Evolutionary conservation across 23 tunicate species (phyloP).

Genomic region (Ascidia mentula): DNA sequence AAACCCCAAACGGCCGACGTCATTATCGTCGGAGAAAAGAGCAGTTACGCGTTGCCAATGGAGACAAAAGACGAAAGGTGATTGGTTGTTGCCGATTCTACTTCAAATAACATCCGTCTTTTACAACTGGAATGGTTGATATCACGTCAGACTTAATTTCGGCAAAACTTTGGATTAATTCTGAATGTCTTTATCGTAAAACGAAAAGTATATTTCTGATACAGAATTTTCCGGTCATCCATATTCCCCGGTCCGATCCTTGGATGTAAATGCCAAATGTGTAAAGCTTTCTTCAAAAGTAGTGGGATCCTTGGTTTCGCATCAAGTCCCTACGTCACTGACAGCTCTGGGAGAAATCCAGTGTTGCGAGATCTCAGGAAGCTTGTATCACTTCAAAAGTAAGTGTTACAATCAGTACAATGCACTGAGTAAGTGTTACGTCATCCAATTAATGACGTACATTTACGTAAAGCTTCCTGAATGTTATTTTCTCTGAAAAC

Average conservation of each 20-base stretch:
- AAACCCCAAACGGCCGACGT: background rate
- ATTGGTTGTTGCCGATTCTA: background rate
- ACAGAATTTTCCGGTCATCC: slow-evolving; percentile 22
- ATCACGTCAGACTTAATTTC: no score
- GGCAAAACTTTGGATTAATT: no score
- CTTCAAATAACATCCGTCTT: no score
- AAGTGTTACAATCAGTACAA: background rate
- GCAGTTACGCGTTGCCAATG: background rate
- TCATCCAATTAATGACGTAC: background rate
- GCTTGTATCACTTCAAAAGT: slow-evolving; percentile 82
- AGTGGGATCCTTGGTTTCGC: slow-evolving; percentile 85
- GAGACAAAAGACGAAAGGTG: background rate
- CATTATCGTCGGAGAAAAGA: background rate
- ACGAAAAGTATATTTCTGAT: background rate
- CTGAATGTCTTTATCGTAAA: background rate
- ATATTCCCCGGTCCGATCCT: slow-evolving; percentile 92
- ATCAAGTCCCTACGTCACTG: slow-evolving; percentile 91
- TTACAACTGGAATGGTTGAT: no score
- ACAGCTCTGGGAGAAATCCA: slow-evolving; percentile 81
- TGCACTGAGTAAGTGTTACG: background rate
- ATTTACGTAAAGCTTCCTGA: background rate
- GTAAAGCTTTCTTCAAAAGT: slow-evolving; percentile 82
- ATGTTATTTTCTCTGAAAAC: no score
- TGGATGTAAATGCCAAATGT: slow-evolving; percentile 94
- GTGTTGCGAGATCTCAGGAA: slow-evolving; percentile 65